A percentile compares a stretch with the other conserved stretches of the same genome.
These are phyloP conservation scores for Drosophila diplacantha DNA, from an alignment of 2,888 invertebrate species.

Conservation along the genomic window DNA sequence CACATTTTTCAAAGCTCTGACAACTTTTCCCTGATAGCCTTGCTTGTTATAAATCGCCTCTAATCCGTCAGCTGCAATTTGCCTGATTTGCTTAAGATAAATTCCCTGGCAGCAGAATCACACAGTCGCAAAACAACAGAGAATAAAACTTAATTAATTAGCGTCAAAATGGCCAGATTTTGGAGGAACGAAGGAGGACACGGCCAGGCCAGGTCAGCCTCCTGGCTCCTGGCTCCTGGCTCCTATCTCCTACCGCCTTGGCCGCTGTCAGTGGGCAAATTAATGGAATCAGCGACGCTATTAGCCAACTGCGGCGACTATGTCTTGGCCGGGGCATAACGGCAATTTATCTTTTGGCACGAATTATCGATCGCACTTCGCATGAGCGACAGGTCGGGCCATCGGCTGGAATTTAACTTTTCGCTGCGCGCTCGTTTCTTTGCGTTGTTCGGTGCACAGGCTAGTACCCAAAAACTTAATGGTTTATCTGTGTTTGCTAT, in stretches of 20 bases:
- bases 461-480: slow-evolving; percentile 57
- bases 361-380: slow-evolving; percentile 70
- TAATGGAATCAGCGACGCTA: slow-evolving; percentile 71
- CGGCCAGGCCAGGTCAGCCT: slow-evolving; percentile 9
- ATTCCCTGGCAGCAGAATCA: slow-evolving; percentile 9
- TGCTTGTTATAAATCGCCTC: slow-evolving; percentile 32
- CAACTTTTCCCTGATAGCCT: slow-evolving; percentile 1
- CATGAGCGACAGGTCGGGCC: slow-evolving; percentile 22
- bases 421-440: slow-evolving; percentile 37
- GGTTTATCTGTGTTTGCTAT: slow-evolving; percentile 74
- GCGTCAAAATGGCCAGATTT: slow-evolving; percentile 57
- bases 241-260: slow-evolving; percentile 19
- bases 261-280: slow-evolving; percentile 68
- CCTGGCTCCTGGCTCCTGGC: slow-evolving; percentile 3
- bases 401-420: slow-evolving; percentile 46
- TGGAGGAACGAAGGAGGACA: neutral
- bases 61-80: slow-evolving; percentile 29
- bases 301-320: slow-evolving; percentile 63
- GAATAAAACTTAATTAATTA: slow-evolving; percentile 67
- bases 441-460: slow-evolving; percentile 25
- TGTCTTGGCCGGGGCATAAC: slow-evolving; percentile 28
- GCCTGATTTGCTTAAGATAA: slow-evolving; percentile 45
- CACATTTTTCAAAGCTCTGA: neutral
- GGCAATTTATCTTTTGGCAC: slow-evolving; percentile 72
- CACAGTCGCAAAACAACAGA: slow-evolving; percentile 16